These are phyloP conservation scores for Ciconia maguari DNA, from an alignment of 2,113 vertebrate genomes.

Conservation along the genomic window DNA sequence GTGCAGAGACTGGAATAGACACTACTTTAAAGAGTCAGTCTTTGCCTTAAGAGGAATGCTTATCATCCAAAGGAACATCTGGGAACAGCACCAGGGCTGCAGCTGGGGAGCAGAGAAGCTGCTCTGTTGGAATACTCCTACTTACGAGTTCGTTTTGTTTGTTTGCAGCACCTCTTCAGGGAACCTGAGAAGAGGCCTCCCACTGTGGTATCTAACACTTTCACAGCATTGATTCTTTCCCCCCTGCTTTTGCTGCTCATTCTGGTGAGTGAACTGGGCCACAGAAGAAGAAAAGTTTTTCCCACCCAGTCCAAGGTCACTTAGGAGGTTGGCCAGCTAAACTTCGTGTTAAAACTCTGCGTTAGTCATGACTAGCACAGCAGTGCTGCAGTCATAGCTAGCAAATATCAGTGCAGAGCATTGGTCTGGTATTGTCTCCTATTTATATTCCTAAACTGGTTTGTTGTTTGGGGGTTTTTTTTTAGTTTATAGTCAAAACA, in stretches of 20 bases:
- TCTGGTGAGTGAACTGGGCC: constrained; percentile 80
- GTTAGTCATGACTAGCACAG: neutral
- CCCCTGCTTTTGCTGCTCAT: constrained; percentile 91
- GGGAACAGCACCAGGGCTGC: neutral
- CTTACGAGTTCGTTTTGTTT: neutral
- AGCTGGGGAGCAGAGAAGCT: neutral
- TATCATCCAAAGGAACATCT: neutral
- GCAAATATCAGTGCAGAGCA: neutral
- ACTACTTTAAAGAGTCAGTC: neutral
- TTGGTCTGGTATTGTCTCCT: neutral
- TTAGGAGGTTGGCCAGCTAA: neutral
- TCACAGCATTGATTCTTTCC: constrained; percentile 91
- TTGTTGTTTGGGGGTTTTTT: neutral
- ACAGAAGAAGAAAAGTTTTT: neutral
- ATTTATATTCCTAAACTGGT: neutral
- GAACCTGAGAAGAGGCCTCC: constrained; percentile 98
- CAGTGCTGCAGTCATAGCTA: neutral
- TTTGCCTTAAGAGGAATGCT: neutral
- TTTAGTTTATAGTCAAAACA: neutral
- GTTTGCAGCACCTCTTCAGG: constrained; percentile 90
- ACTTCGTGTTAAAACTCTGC: neutral
- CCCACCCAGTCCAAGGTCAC: neutral
- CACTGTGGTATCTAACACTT: constrained; percentile 92
- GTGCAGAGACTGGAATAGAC: neutral
- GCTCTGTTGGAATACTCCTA: neutral